phyloP scores from a whole-genome alignment of 2,888 invertebrate genomes.

The Himalopsyche tibetana region DNA sequence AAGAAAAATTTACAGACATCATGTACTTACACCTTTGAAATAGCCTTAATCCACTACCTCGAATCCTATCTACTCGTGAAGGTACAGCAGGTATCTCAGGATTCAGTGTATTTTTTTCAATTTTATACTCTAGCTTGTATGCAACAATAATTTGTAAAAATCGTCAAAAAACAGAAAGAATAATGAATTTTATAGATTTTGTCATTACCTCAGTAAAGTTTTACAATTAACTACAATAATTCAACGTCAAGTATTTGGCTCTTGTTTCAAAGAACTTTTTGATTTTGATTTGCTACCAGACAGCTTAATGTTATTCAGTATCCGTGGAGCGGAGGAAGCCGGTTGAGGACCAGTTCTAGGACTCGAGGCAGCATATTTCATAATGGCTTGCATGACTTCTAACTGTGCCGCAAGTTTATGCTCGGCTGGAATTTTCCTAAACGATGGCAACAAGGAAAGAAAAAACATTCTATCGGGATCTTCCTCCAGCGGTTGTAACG shows the following conservation, averaged over 20 bases:
- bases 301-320: not conserved
- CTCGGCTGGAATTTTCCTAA: slow-evolving; percentile 14
- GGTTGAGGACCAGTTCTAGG: not conserved
- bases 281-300: not conserved
- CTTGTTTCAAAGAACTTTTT: not conserved
- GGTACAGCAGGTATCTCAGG: too few relatives aligned
- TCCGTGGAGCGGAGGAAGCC: not conserved
- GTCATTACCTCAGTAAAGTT: too few relatives aligned
- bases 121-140: too few relatives aligned
- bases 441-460: not conserved
- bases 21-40: too few relatives aligned
- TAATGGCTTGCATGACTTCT: slow-evolving; percentile 18
- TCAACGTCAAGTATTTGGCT: slow-evolving; percentile 1
- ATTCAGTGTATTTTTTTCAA: too few relatives aligned
- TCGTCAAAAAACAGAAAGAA: too few relatives aligned
- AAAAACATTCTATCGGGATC: slow-evolving; percentile 37
- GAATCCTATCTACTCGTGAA: too few relatives aligned
- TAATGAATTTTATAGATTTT: too few relatives aligned
- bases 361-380: not conserved
- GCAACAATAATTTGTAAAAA: too few relatives aligned
- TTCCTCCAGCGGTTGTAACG: not conserved
- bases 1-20: too few relatives aligned
- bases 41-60: too few relatives aligned
- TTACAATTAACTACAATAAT: not conserved
- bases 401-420: not conserved